Percentiles rank a stretch among this genome's conserved stretches.
phyloP scores from a whole-genome alignment of 2,888 invertebrate species.

The Lissocephala sabroskyi region DNA sequence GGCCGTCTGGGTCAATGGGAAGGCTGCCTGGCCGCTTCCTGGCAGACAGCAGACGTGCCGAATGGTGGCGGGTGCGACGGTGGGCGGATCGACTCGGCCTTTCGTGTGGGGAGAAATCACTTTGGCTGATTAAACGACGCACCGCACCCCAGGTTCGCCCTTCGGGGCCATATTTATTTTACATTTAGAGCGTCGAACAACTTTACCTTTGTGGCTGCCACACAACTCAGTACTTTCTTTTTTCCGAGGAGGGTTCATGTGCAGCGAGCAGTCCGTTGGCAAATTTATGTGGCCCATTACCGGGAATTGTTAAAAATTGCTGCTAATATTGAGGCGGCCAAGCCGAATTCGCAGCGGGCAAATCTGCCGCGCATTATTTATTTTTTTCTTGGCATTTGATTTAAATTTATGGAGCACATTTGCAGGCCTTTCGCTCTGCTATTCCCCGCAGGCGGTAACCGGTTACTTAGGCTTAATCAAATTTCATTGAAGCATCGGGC shows the following conservation, averaged over 20 bases:
- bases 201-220: conserved; percentile 5
- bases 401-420: conserved; percentile 52
- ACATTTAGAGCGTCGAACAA: conserved; percentile 5
- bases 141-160: conserved; percentile 4
- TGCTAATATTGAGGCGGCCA: conserved; percentile 39
- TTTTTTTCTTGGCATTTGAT: conserved; percentile 49
- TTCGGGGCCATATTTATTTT: conserved; percentile 11
- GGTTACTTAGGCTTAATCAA: conserved; percentile 33
- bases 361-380: conserved; percentile 39
- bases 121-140: conserved; percentile 64
- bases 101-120: conserved; percentile 45
- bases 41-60: no score
- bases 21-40: no score
- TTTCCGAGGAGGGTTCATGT: not conserved
- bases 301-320: conserved; percentile 60
- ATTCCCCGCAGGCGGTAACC: no score
- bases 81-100: no score
- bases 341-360: conserved; percentile 3
- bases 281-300: conserved; percentile 40
- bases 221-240: not conserved
- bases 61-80: no score
- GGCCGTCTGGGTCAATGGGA: no score
- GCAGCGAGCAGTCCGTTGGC: not conserved
- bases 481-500: conserved; percentile 36
- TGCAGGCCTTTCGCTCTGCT: conserved; percentile 1